Percentiles rank a stretch among this genome's conserved stretches.
phyloP scores from a whole-genome alignment of 1,140 invertebrate species.

The Eupristina koningsbergeri region DNA sequence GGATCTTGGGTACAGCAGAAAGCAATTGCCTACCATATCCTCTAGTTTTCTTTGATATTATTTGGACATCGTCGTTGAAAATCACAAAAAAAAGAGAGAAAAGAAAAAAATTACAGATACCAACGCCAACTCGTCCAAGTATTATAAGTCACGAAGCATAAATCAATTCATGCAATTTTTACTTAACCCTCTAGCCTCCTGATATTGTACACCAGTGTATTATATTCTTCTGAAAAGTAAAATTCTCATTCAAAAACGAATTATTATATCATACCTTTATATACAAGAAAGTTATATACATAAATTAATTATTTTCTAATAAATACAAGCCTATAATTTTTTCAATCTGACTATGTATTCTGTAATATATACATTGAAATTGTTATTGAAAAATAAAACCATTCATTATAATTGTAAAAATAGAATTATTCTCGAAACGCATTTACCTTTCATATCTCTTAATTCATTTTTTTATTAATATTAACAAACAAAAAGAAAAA shows the following conservation, averaged over 20 bases:
- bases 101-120: neutral
- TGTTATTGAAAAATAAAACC: too few species aligned
- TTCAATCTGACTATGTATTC: too few species aligned
- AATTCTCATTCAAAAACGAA: too few species aligned
- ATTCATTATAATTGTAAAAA: too few species aligned
- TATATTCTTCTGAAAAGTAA: neutral
- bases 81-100: too few species aligned
- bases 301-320: neutral
- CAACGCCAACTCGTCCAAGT: neutral
- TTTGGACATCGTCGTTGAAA: neutral
- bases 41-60: constrained; percentile 2
- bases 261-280: too few species aligned
- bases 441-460: too few species aligned
- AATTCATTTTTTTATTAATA: too few species aligned
- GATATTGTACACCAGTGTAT: neutral
- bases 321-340: too few species aligned
- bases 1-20: neutral
- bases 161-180: neutral
- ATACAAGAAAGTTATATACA: neutral
- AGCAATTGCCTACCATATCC: neutral
- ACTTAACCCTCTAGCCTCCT: neutral
- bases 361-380: too few species aligned
- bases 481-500: too few species aligned
- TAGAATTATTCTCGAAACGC: too few species aligned
- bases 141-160: neutral